Evolutionary conservation across 2,888 invertebrate genomes (phyloP).

Genomic region (Luperina testacea): DNA sequence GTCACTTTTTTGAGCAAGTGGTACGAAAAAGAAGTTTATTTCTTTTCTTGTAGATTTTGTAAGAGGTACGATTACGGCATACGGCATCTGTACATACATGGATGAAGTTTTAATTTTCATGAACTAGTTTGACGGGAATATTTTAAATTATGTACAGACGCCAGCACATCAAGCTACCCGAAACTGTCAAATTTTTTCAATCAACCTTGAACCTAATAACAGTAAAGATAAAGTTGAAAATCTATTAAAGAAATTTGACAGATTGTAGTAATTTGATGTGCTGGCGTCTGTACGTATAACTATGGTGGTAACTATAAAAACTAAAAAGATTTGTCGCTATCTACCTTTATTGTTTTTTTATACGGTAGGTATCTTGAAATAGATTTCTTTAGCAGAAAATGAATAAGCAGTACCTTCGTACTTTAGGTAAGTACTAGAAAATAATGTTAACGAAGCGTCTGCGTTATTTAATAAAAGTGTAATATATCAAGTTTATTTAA

Average conservation of each 20-base stretch:
- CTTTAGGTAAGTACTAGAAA: not conserved
- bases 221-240: too few relatives aligned
- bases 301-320: not conserved
- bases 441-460: not conserved
- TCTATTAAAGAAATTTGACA: too few relatives aligned
- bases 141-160: not conserved
- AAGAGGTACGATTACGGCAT: too few relatives aligned
- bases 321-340: not conserved
- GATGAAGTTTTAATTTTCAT: not conserved
- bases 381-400: not conserved
- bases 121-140: not conserved
- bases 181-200: too few relatives aligned
- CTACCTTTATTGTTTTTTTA: too few relatives aligned
- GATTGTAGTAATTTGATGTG: too few relatives aligned
- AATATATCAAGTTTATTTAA: slow-evolving; percentile 25
- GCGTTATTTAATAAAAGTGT: slow-evolving; percentile 19
- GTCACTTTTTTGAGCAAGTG: too few relatives aligned
- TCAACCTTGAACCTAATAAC: too few relatives aligned
- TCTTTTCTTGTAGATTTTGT: too few relatives aligned
- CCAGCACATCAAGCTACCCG: too few relatives aligned
- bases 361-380: not conserved
- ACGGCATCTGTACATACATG: not conserved
- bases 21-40: too few relatives aligned
- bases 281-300: too few relatives aligned
- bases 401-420: not conserved